Percentiles rank a stretch among this genome's conserved stretches.
Conservation (phyloP, 2,113 vertebrate species). For the Lagopus muta region DNA sequence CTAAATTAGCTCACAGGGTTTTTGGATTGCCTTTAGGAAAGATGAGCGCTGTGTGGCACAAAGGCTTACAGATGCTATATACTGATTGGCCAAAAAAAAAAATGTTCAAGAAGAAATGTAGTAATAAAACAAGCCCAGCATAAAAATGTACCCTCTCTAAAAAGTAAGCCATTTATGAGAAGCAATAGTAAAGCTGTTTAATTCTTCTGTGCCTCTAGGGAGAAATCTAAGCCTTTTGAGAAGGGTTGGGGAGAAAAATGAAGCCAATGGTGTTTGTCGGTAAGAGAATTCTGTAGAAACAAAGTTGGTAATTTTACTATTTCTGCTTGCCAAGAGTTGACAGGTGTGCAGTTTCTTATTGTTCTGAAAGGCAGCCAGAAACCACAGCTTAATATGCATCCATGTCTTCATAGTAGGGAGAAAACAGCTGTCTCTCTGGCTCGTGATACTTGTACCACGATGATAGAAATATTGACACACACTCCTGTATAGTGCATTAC, state of each 20-base stretch:
- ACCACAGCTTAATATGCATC: constrained; percentile 68
- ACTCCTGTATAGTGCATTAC: constrained; percentile 24
- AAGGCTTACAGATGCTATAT: constrained; percentile 73
- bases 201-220: constrained; percentile 72
- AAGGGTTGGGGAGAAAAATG: constrained; percentile 70
- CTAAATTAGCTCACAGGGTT: constrained; percentile 70
- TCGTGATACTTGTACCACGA: constrained; percentile 5
- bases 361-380: constrained; percentile 78
- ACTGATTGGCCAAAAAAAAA: background rate
- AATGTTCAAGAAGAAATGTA: constrained; percentile 34
- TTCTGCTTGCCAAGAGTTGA: constrained; percentile 73
- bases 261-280: constrained; percentile 65
- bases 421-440: constrained; percentile 78
- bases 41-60: constrained; percentile 39
- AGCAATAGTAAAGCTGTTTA: constrained; percentile 75
- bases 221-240: constrained; percentile 74
- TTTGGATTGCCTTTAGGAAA: constrained; percentile 73
- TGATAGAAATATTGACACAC: constrained; percentile 51
- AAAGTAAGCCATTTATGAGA: constrained; percentile 73
- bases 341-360: constrained; percentile 80
- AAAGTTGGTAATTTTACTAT: constrained; percentile 71
- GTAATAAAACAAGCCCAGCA: constrained; percentile 57
- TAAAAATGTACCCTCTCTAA: constrained; percentile 68
- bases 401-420: constrained; percentile 60
- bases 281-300: constrained; percentile 70